Base-by-base conservation (phyloP, 2,113 vertebrate genomes). In the Micromys minutus region DNA sequence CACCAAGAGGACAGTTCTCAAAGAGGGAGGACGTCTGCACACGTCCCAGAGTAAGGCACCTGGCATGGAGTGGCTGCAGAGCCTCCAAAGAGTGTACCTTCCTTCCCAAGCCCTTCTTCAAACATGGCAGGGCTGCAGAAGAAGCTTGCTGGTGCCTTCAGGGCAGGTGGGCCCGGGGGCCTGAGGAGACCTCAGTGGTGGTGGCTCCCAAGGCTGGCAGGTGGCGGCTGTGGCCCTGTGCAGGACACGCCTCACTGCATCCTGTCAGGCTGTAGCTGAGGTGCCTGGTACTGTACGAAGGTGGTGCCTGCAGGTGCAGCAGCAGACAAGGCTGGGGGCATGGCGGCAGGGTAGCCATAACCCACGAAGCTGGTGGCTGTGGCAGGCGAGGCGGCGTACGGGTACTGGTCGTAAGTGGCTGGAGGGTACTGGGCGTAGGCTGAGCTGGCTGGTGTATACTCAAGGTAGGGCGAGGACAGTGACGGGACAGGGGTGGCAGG, bases 371-470 rank as follows among this genome's bases (percentile, higher is more conserved):
- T 97, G 94, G 99, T 98, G 2, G 99, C 98, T 0, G 98, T 94
- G 3, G 98, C 98, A 0, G 99, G 99, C 0, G 99, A 99, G 94
- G 99, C 98, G 0, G 99, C 99, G 0, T 99, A 99, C 0, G 99
- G 99, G 92, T 99, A 99, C 98, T 99, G 99, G 80, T 99, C 99
- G 1, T 99, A 99, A 98, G 99, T 97, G 85, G 99, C 98, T 16
- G 99, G 98, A 76, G 99, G 98, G 94, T 99, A 99, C 97, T 99
- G 99, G 77, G 98, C 96, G 11, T 99, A 99, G 98, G 99, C 99
- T 22, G 98, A 98, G 94, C 98, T 98, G 88, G 98, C 98, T 0
- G 99, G 96, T 0, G 98, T 98, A 98, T 99, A 99, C 98, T 99
- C 99, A 29, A 99, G 98, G 98, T 99, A 99, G 6, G 99, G 99